Conservation (phyloP, 2,888 invertebrate genomes). For the Pegoplata infirma region DNA sequence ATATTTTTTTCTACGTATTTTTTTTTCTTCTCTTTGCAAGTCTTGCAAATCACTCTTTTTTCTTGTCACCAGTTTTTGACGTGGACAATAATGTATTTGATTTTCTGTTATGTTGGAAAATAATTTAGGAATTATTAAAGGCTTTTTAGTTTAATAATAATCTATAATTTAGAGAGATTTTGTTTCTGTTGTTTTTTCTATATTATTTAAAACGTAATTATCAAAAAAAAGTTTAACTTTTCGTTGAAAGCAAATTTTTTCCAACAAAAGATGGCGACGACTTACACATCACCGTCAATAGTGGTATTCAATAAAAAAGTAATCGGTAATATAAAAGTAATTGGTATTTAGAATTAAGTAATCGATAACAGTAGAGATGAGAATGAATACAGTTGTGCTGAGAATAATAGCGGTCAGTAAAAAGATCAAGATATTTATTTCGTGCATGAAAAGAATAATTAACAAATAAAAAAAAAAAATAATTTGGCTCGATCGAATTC, state of each 20-base stretch:
- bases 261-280: conserved; percentile 63
- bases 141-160: conserved; percentile 37
- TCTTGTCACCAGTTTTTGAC: conserved; percentile 57
- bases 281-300: conserved; percentile 61
- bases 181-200: conserved; percentile 17
- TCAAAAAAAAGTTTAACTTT: conserved; percentile 50
- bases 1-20: conserved; percentile 49
- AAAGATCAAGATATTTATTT: too few species aligned
- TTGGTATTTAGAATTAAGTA: background rate
- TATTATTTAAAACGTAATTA: conserved; percentile 60
- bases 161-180: conserved; percentile 34
- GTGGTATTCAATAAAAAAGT: conserved; percentile 21
- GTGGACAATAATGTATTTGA: conserved; percentile 54
- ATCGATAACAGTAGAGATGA: conserved; percentile 25
- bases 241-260: conserved; percentile 53
- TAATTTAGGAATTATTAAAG: conserved; percentile 18
- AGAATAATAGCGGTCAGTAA: too few species aligned
- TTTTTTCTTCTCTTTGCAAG: conserved; percentile 43
- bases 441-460: too few species aligned
- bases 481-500: too few species aligned
- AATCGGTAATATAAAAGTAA: conserved; percentile 8
- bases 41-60: conserved; percentile 51
- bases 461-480: too few species aligned
- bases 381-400: too few species aligned
- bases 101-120: conserved; percentile 21